Evolutionary conservation across 2,888 invertebrate genomes (phyloP), one percentile per base, ranked within the genome.

Genomic region (Drosophila flavopinicola): DNA sequence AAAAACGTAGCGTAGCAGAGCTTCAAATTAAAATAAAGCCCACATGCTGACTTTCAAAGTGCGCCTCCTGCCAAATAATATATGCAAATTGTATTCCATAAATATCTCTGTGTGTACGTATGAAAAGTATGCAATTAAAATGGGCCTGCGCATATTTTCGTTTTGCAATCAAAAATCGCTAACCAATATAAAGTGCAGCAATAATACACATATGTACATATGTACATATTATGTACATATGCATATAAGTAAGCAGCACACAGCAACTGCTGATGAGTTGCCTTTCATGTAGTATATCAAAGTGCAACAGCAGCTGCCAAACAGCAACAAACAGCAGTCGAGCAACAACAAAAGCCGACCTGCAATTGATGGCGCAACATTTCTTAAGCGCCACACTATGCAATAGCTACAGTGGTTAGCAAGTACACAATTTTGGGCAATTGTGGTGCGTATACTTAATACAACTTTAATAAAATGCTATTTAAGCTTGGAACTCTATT

Each of bases 341-440:
- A 33, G 32, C 49, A 51, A 42, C 63, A 47, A 45, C 42, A 57
- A 61, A 45, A 37, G n/a, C 37, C 38, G 11, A 15, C 32, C 32
- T 15, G 35, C 60, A 52, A 72, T 76, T 78, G 83, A 78, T 78
- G 83, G 61, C 49, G 48, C 58, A 59, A 74, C 79, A 76, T 79
- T 71, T 83, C 65, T 71, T 71, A 61, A 59, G 45, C 53, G 60
- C 23, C 45, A 41, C 41, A 37, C 30, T 51, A 20, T 52, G 56
- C 15, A 37, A 33, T 29, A 49, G 30, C 59, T 49, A 48, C 45
- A 47, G 38, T 42, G 39, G 41, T 45, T 27, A 23, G 27, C 52
- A 64, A 11, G 32, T 27, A 37, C 33, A 41, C 39, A 51, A 53
- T 45, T 20, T n/a, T n/a, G n/a, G n/a, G n/a, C n/a, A n/a, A n/a